Conservation (phyloP, 1,140 invertebrate genomes). For the Danaus melanippus region DNA sequence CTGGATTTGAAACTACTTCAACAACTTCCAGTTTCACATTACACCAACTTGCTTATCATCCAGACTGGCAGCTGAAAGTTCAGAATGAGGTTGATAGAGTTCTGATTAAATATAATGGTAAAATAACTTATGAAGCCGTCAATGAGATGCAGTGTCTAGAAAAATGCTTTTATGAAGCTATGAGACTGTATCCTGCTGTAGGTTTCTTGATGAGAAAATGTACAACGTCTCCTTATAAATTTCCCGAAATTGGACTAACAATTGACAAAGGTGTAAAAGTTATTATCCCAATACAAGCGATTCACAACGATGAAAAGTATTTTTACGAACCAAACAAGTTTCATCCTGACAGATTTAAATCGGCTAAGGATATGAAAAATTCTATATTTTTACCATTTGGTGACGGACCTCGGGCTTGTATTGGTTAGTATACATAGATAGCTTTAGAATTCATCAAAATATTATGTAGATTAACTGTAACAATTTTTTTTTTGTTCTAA, state of each 20-base stretch:
- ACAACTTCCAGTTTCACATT: slow-evolving; percentile 24
- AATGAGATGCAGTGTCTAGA: slow-evolving; percentile 26
- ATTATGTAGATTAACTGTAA: no score
- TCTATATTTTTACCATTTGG: slow-evolving; percentile 45
- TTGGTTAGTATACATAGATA: slow-evolving; percentile 28
- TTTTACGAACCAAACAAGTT: slow-evolving; percentile 35
- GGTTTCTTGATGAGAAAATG: slow-evolving; percentile 24
- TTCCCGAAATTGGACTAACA: slow-evolving; percentile 25
- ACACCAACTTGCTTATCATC: slow-evolving; percentile 25
- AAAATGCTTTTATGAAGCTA: slow-evolving; percentile 26
- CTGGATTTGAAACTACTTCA: slow-evolving; percentile 29
- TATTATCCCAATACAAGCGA: slow-evolving; percentile 22
- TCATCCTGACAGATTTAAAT: slow-evolving; percentile 41
- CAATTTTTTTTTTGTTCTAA: no score
- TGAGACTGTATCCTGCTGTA: slow-evolving; percentile 25
- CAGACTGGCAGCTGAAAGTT: slow-evolving; percentile 20
- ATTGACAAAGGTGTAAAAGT: slow-evolving; percentile 24
- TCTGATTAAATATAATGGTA: slow-evolving; percentile 25
- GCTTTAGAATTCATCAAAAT: no score
- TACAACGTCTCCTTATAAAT: slow-evolving; percentile 19
- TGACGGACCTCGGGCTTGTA: slow-evolving; percentile 43
- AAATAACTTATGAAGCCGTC: slow-evolving; percentile 28
- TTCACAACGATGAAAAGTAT: slow-evolving; percentile 26
- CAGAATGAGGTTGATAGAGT: slow-evolving; percentile 28
- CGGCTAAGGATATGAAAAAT: slow-evolving; percentile 29